A percentile compares a stretch with the other conserved stretches of the same genome.
phyloP scores from a whole-genome alignment of 2,113 vertebrate species.

The Stigmatopora nigra region DNA sequence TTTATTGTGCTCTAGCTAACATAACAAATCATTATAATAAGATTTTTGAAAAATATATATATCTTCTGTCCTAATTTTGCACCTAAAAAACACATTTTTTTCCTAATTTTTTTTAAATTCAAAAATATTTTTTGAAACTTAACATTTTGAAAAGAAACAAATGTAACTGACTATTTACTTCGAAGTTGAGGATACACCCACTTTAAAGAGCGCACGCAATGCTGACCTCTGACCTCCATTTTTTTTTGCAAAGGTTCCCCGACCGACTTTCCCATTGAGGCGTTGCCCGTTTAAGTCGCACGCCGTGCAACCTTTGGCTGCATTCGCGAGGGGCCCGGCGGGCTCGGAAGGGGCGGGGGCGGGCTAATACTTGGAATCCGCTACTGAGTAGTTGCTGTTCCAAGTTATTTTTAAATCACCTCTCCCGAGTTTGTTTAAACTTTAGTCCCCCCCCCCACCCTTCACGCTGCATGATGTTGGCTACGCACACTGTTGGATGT shows the following conservation, averaged over 20 bases:
- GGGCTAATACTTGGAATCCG: not conserved
- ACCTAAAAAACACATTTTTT: no score
- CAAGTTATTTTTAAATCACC: not conserved
- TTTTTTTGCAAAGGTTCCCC: no score
- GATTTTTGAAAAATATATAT: no score
- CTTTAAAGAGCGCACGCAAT: no score
- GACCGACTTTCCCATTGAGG: constrained; percentile 19
- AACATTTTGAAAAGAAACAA: no score
- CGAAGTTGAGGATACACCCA: no score
- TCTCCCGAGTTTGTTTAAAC: not conserved
- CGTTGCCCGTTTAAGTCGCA: constrained; percentile 40
- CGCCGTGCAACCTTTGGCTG: constrained; percentile 32
- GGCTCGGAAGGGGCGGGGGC: constrained; percentile 4
- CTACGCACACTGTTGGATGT: not conserved
- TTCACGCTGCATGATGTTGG: not conserved
- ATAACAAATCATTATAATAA: not conserved
- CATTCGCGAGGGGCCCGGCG: not conserved
- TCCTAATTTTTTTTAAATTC: no score
- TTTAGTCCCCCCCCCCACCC: not conserved
- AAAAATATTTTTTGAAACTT: no score
- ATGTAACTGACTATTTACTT: no score
- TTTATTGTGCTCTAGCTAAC: constrained; percentile 5
- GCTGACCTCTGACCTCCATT: no score
- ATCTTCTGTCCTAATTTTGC: no score
- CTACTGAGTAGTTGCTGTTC: not conserved